Percentiles rank a stretch among this genome's conserved stretches.
Evolutionary conservation across 2,797 vertebrate genomes (phyloP).

Genomic region (Gobio occitaniae): DNA sequence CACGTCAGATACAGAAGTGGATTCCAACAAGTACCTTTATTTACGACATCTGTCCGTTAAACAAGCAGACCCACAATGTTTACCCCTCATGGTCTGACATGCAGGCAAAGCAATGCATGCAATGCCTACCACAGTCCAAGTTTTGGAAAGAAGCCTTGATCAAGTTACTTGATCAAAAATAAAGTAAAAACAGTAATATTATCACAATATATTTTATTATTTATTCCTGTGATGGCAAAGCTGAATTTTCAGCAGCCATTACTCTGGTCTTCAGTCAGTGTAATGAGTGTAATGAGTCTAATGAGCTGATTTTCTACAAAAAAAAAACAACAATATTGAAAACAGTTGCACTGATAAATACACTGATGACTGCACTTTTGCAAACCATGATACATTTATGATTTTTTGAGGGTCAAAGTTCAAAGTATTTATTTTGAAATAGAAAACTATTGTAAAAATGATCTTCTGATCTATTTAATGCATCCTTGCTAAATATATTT

Average conservation of each 20-base stretch:
- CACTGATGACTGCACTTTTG: background rate
- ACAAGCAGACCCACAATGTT: constrained; percentile 27
- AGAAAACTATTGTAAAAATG: background rate
- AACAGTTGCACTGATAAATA: background rate
- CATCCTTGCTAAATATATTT: background rate
- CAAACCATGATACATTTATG: background rate
- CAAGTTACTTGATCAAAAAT: background rate
- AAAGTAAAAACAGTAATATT: background rate
- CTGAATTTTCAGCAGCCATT: background rate
- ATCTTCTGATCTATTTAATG: background rate
- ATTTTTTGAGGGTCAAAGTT: background rate
- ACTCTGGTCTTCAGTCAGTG: background rate
- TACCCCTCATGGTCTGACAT: constrained; percentile 35
- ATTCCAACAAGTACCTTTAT: constrained; percentile 7
- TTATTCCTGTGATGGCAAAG: background rate
- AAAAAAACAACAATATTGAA: background rate
- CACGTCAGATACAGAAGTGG: background rate
- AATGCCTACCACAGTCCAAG: background rate
- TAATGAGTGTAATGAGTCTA: background rate
- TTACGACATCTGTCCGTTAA: constrained; percentile 35
- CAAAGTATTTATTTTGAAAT: background rate
- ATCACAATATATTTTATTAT: background rate
- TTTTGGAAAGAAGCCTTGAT: background rate
- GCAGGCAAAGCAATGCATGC: constrained; percentile 44
- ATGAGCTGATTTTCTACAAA: background rate